Evolutionary conservation across 2,797 vertebrate species (phyloP), one percentile per base, ranked within the genome.

Genomic region (Falco novaeseelandiae): DNA sequence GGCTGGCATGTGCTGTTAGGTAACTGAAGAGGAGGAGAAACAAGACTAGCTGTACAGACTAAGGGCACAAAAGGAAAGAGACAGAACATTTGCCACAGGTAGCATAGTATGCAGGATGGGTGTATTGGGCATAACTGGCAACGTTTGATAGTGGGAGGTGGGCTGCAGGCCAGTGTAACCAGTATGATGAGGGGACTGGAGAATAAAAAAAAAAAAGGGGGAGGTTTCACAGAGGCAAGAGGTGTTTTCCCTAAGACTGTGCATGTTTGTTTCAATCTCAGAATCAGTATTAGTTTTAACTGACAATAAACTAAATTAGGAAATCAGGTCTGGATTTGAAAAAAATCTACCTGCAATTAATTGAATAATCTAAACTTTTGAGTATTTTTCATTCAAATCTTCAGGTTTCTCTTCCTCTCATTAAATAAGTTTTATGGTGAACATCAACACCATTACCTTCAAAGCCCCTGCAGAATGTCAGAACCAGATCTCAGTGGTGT

Each of bases 141-240:
- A 59, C 8, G 29, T 32, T 71, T 58, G 17, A 25, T 16, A 9
- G 5, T 5, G 6, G 12, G 5, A 32, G 7, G 6, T 44, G 2
- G 6, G 36, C 26, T 67, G n/a, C 29, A 79, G 67, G 18, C 90
- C 46, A 76, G 25, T 10, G 4, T 26, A 44, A 74, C 6, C 18
- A 16, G 40, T 38, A n/a, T 20, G 5, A 52, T 1, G 1, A 65
- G 6, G 16, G 2, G 8, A 79, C 0, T n/a, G 15, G 10, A 72
- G n/a, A 82, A 49, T 7, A 36, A 36, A 36, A 42, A 38, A 87
- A 36, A 42, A 38, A 32, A 30, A 32, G 84, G 52, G 16, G 67
- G 57, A 71, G 14, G 8, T 59, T 73, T 71, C 54, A 77, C 5
- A 78, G 26, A 83, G 11, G 17, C 19, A 78, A 78, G 9, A 12